A percentile compares a stretch with the other conserved stretches of the same genome.
Evolutionary conservation across 1,140 invertebrate genomes (phyloP).

Genomic region (Conus ventricosus): DNA sequence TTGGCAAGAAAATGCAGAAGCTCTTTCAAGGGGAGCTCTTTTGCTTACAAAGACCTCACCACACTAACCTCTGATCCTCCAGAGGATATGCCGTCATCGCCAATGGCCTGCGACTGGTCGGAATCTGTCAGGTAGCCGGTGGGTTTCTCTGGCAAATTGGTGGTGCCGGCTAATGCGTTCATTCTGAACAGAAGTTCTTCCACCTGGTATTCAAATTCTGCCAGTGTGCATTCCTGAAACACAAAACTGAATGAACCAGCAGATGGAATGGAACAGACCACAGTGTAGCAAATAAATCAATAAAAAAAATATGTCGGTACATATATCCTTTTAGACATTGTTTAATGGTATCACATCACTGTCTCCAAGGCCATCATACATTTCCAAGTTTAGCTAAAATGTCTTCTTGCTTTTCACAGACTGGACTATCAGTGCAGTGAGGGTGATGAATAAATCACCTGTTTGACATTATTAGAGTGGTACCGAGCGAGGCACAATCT

Average conservation of each 20-base stretch:
- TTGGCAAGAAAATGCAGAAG: too few species aligned
- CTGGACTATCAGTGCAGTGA: too few species aligned
- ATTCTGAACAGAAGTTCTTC: slow-evolving; percentile 74
- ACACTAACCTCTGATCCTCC: slow-evolving; percentile 66
- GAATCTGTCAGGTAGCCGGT: slow-evolving; percentile 69
- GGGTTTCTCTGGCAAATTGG: slow-evolving; percentile 70
- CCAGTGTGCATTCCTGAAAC: slow-evolving; percentile 73
- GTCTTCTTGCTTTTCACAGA: too few species aligned
- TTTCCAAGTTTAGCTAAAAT: too few species aligned
- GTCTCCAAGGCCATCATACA: too few species aligned
- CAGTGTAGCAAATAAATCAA: too few species aligned
- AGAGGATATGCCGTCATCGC: slow-evolving; percentile 69
- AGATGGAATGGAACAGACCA: neutral
- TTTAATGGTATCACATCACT: neutral
- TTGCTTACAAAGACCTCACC: too few species aligned
- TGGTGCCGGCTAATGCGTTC: slow-evolving; percentile 69
- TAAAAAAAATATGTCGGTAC: neutral
- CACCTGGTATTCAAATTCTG: slow-evolving; percentile 74
- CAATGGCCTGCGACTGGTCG: slow-evolving; percentile 55
- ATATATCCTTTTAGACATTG: neutral
- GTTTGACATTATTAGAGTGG: too few species aligned
- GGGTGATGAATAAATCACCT: too few species aligned
- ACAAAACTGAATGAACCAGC: slow-evolving; percentile 15
- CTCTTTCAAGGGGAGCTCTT: too few species aligned
- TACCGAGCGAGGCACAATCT: too few species aligned